Evolutionary conservation across 2,797 vertebrate species (phyloP), one percentile per base, ranked within the genome.

Genomic region (Psittacula derbiana): DNA sequence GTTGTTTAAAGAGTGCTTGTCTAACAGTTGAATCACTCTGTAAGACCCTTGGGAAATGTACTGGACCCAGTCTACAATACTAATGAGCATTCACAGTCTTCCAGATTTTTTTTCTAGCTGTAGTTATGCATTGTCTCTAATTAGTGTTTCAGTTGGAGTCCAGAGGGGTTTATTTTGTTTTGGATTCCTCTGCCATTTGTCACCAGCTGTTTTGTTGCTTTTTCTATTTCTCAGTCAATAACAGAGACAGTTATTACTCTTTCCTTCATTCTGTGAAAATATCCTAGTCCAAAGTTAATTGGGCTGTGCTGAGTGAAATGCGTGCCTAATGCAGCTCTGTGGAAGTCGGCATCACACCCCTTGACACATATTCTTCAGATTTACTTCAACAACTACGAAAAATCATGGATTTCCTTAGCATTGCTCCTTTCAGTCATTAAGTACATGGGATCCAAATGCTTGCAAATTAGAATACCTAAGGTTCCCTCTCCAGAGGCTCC

Each of bases 91-190:
- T 85, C 70, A 31, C 23, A 67, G 33, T 67, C 71, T 86, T 90
- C 28, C 60, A 81, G 36, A 19, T 47, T 89, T 90, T 66, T 82
- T 82, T 92, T 80, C 65, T 72, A 69, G 30, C n/a, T 49, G 17
- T 53, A 74, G 72, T 58, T 93, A 44, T n/a, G 15, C 41, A 15
- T 86, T 91, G 61, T 78, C 72, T 93, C 38, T 92, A 83, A 87
- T 91, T 89, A 91, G 60, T 30, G 6, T 71, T 93, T 82, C 53
- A 33, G 24, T 88, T 80, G 69, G 79, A 89, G 46, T 73, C 64
- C 65, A 67, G 53, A 69, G 47, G 74, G 19, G 73, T 87, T 91
- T 79, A 38, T 81, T 97, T 92, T 89, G 33, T 8, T 91, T 91
- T 80, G 41, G 49, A 89, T 91, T 95, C 44, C 27, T 93, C 21